Base-by-base conservation (phyloP, 2,888 invertebrate species). In the Drosophila peninsularis region DNA sequence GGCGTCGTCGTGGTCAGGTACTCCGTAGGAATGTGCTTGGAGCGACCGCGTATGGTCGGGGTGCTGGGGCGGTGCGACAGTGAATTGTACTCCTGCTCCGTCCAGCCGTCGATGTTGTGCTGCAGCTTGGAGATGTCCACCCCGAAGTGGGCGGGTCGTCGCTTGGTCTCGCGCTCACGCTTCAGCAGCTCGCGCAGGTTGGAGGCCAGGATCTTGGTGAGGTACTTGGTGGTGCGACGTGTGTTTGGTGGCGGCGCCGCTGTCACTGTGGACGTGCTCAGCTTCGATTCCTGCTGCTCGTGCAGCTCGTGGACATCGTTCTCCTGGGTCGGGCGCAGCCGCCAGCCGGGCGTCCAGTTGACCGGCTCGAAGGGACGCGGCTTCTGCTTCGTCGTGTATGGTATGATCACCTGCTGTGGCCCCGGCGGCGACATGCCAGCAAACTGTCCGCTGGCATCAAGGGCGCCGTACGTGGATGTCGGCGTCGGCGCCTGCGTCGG, bases 41-140 rank as follows among this genome's bases (percentile, higher is more conserved):
- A 94, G 3, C 94, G 93, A 0, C 93, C 94, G 54, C 95, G 94
- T 75, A 94, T 94, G 60, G 94, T 94, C 53, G 93, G 94, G 0
- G 93, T 94, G 45, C 94, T 94, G 6, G 93, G 92, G 65, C 92
- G 93, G 80, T 94, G 93, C 2, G 93, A 92, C 17, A 92, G 80
- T 72, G 93, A 93, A 0, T 95, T 94, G 90, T 94, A 96, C 81
- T 95, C 95, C 92, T 96, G 95, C 81, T 95, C 95, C 0, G 97
- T 97, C 97, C 97, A 97, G 72, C 95, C 95, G 82, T 97, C 96
- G 62, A 97, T 97, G 78, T 96, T 96, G 79, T 96, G 96, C 90
- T 97, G 97, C 39, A 97, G 92, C 86, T 95, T 94, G 14, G 95
- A 94, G 14, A 96, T 94, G 88, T 97, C 96, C 81, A 96, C 80